Evolutionary conservation across 2,888 invertebrate genomes (phyloP), one percentile per base, ranked within the genome.

Genomic region (Balanococcus diminutus): DNA sequence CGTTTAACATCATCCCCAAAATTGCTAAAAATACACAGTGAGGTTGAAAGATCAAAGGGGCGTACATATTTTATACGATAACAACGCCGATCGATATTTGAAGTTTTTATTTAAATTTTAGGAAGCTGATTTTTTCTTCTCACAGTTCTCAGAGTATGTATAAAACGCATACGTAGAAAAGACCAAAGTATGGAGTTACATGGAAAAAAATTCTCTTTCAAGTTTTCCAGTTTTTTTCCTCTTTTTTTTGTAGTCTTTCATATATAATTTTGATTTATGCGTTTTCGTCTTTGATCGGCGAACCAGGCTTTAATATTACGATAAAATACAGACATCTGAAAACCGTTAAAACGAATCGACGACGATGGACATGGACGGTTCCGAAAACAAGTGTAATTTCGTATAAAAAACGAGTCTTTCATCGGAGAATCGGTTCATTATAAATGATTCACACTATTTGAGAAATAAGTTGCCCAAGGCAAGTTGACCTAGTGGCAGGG

Each of bases 381-480:
- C 75, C 32, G 32, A 36, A 79, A 36, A 79, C 75, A 36, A 79
- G 75, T 67, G 67, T 67, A 67, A 67, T 67, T 28, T 67, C 67
- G 67, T 28, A 28, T 67, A 16, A 32, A 79, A 79, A 79, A 79
- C 75, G 36, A 79, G 75, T 79, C 36, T 79, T 36, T 36, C 75
- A 79, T 79, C 75, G 75, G 32, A 32, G 75, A 79, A 79, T 79
- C 75, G 36, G 75, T 32, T 79, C 32, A 79, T 79, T 79, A 79
- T 36, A 36, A 79, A 79, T 79, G 75, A 36, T 79, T 79, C 75
- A 79, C 75, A 79, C 75, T 79, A 79, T 79, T 79, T 79, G 14
- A 79, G 75, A 79, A 79, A n/a, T 79, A 79, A 79, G 36, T 79
- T 79, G 75, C 75, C 75, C 32, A 19, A 79, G 75, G 75, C 75